Base-by-base conservation (phyloP, 2,888 invertebrate species). In the Stenichneumon culpator region DNA sequence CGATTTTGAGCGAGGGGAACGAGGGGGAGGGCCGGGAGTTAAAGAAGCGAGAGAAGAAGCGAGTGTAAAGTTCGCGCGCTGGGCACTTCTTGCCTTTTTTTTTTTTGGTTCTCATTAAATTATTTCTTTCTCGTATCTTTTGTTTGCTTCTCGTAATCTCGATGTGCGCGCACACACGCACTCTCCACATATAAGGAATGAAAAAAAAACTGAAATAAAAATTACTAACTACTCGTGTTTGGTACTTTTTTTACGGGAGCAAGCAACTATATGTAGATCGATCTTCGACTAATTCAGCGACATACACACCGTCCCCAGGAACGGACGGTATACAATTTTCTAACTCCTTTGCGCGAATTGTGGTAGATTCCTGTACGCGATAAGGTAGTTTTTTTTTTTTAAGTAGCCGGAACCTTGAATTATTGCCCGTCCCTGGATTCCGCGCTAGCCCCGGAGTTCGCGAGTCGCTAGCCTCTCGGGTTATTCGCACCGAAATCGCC, bases 41-140 rank as follows among this genome's bases (percentile, higher is more conserved):
- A 68, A 88, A 86, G 85, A 88, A 88, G 86, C 87, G 87, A 86
- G 84, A 88, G 87, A 87, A 84, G 79, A 85, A 86, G 88, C 87
- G 81, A 83, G 83, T 87, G 81, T 85, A 84, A 87, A 84, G 82
- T 84, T 82, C 74, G 82, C 82, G 82, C 60, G 60, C 28, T 28
- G 74, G 79, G 72, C 75, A 73, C 50, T 74, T 65, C 9, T 74
- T 77, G 60, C 67, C 16, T 79, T 25, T 78, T 79, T 63, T 70
- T 52, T 63, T 73, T 63, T 84, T 73, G 67, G 73, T 75, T 52
- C 57, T 80, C 77, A 54, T 78, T 22, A 82, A 75, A 70, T 74
- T 54, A 25, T 25, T 22, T 25, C 28, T 75, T 60, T 80, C 16
- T 63, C 60, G 63, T 52, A 44, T 54, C 36, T 52, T 70, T 84